Percentiles rank a stretch among this genome's conserved stretches.
phyloP scores from a whole-genome alignment of 2,113 vertebrate genomes.

The Mystacornis crossleyi region DNA sequence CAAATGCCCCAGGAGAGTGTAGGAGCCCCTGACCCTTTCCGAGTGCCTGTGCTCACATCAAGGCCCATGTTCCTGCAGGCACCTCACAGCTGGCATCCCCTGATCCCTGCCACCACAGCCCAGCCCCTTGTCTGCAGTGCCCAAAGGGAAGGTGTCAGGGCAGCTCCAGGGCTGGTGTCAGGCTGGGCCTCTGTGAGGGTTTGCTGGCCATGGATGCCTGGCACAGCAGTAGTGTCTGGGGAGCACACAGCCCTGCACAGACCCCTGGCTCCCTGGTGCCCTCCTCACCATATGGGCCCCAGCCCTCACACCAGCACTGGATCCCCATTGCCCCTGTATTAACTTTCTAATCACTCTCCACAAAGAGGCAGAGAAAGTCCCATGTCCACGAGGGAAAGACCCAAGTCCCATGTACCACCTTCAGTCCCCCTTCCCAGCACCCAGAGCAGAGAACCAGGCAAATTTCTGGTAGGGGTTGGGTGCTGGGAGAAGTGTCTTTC shows the following conservation, averaged over 20 bases:
- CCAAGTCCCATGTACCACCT: no score
- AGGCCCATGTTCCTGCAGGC: rapidly evolving
- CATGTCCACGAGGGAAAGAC: neutral
- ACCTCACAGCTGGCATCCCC: neutral
- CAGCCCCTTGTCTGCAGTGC: rapidly evolving
- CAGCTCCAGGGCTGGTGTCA: neutral
- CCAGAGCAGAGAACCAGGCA: neutral
- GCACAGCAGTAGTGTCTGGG: neutral
- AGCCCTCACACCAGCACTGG: neutral
- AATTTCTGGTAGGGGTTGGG: rapidly evolving
- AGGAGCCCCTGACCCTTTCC: rapidly evolving
- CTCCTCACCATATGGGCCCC: neutral
- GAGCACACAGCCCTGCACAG: neutral
- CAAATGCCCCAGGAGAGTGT: neutral
- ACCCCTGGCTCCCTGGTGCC: neutral
- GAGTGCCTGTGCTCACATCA: rapidly evolving
- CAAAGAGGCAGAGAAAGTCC: neutral
- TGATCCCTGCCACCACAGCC: rapidly evolving
- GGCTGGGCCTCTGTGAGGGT: neutral
- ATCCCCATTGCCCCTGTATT: neutral
- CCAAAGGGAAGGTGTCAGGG: neutral
- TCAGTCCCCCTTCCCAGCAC: neutral
- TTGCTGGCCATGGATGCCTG: rapidly evolving
- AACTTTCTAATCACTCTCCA: neutral
- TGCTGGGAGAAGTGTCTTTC: neutral